Evolutionary conservation across 1,140 invertebrate genomes (phyloP).

Genomic region (Leptinotarsa lineolata): DNA sequence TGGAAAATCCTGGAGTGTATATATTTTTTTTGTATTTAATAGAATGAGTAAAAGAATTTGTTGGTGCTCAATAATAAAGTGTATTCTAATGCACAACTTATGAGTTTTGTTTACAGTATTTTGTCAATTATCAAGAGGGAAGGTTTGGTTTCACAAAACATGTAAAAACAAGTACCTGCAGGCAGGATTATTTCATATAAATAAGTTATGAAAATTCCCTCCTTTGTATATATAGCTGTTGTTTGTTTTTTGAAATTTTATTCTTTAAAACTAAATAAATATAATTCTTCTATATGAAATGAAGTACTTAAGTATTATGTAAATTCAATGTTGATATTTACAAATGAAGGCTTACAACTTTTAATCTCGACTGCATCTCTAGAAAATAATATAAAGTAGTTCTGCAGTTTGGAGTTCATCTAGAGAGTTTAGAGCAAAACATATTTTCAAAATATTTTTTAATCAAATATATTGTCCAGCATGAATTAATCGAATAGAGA

Average conservation of each 20-base stretch:
- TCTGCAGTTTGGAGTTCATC: conserved; percentile 30
- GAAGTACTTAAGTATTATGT: conserved; percentile 41
- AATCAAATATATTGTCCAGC: conserved; percentile 26
- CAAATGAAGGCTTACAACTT: conserved; percentile 36
- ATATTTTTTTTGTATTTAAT: conserved; percentile 38
- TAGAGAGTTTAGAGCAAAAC: conserved; percentile 32
- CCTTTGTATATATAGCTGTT: conserved; percentile 50
- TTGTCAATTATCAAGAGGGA: conserved; percentile 45
- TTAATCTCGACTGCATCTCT: conserved; percentile 35
- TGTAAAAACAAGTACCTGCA: conserved; percentile 44
- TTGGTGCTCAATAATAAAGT: conserved; percentile 46
- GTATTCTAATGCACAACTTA: conserved; percentile 39
- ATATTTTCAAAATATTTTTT: conserved; percentile 37
- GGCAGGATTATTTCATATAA: conserved; percentile 41
- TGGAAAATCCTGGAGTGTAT: conserved; percentile 32
- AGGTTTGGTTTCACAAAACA: conserved; percentile 30
- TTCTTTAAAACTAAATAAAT: conserved; percentile 42
- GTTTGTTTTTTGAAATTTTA: conserved; percentile 48
- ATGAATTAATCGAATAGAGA: neutral
- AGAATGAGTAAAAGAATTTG: conserved; percentile 34
- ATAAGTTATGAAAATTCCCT: conserved; percentile 39
- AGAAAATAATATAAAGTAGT: conserved; percentile 38
- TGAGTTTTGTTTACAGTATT: conserved; percentile 32
- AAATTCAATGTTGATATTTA: conserved; percentile 48
- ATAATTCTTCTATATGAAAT: conserved; percentile 31